Percentiles rank a stretch among this genome's conserved stretches.
Conservation (phyloP, 2,888 invertebrate genomes). For the Dusona sp. region DNA sequence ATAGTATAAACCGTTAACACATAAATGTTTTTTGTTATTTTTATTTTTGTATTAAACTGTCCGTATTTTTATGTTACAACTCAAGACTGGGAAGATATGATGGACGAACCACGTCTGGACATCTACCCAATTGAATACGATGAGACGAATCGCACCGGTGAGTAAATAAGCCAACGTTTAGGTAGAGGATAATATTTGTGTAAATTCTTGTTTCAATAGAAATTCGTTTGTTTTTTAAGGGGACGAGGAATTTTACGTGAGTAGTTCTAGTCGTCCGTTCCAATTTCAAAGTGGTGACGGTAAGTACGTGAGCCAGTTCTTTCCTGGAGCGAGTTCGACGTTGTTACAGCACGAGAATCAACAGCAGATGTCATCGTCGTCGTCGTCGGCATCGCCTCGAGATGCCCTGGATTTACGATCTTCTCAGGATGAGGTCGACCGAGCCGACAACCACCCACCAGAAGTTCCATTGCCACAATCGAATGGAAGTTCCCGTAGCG, state of each 20-base stretch:
- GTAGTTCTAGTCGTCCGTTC: conserved; percentile 90
- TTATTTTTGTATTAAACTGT: neutral
- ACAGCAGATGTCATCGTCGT: conserved; percentile 72
- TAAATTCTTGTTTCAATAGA: conserved; percentile 16
- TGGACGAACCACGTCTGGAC: conserved; percentile 81
- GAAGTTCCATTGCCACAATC: neutral
- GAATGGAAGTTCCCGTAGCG: conserved; percentile 45
- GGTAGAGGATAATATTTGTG: neutral
- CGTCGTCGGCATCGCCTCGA: conserved; percentile 60
- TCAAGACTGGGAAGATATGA: conserved; percentile 83
- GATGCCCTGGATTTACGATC: conserved; percentile 69
- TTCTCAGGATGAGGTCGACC: conserved; percentile 61
- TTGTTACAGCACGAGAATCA: conserved; percentile 73
- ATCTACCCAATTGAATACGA: conserved; percentile 82
- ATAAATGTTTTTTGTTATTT: neutral
- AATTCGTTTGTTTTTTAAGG: conserved; percentile 69
- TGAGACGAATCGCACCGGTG: conserved; percentile 80
- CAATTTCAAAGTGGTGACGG: conserved; percentile 85
- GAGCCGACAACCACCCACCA: conserved; percentile 16
- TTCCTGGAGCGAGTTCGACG: conserved; percentile 86
- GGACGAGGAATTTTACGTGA: conserved; percentile 91
- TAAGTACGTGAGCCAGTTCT: conserved; percentile 89
- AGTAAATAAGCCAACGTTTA: conserved; percentile 54
- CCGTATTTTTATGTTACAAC: neutral
- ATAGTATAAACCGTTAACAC: neutral